These are phyloP conservation scores for Paedocypris micromegethes DNA, from an alignment of 2,797 vertebrate genomes.

Conservation along the genomic window DNA sequence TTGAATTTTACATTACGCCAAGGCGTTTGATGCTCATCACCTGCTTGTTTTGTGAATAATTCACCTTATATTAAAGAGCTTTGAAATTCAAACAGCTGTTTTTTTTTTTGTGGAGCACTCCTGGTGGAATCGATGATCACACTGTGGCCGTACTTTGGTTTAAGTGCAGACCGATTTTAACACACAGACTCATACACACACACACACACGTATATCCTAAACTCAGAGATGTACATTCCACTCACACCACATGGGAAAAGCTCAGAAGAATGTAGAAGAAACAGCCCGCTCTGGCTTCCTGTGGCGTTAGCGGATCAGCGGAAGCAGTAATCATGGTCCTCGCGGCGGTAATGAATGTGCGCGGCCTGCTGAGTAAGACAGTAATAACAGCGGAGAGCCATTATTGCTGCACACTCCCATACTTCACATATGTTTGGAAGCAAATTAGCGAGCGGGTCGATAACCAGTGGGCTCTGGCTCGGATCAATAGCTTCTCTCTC, in stretches of 20 bases:
- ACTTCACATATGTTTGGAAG: constrained; percentile 63
- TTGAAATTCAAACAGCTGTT: constrained; percentile 40
- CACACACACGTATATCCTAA: neutral
- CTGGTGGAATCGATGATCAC: constrained; percentile 25
- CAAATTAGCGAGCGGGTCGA: constrained; percentile 62
- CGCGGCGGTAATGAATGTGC: constrained; percentile 45
- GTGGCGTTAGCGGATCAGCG: neutral
- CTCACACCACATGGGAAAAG: neutral
- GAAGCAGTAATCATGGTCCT: constrained; percentile 34
- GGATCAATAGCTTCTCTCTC: constrained; percentile 66
- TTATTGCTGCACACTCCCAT: constrained; percentile 56
- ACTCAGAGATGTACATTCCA: neutral
- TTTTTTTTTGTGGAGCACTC: constrained; percentile 17
- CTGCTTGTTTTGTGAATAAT: constrained; percentile 45
- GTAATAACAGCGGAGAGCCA: constrained; percentile 49
- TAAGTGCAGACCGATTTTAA: constrained; percentile 11
- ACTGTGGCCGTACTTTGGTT: constrained; percentile 13
- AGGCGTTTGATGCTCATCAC: constrained; percentile 40
- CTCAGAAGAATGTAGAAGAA: neutral
- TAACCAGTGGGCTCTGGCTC: constrained; percentile 65
- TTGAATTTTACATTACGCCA: constrained; percentile 41
- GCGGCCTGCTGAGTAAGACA: constrained; percentile 50
- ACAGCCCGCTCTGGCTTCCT: neutral
- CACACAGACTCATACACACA: neutral
- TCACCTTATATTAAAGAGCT: constrained; percentile 41